phyloP scores from a whole-genome alignment of 2,113 vertebrate species.

The Carassius auratus region DNA sequence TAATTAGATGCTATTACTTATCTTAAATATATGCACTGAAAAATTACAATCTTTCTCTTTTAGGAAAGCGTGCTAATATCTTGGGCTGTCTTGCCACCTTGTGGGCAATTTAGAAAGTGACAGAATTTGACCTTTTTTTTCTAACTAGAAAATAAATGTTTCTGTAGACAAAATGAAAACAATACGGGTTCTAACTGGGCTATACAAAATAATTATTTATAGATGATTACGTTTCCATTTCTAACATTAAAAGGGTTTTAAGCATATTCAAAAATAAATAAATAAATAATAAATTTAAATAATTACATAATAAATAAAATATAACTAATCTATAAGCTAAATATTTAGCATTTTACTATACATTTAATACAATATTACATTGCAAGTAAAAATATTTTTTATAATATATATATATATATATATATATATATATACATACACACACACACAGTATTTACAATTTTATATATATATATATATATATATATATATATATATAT shows the following conservation, averaged over 20 bases:
- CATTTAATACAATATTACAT: no score
- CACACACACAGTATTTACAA: no score
- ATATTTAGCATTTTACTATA: no score
- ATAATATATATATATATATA: no score
- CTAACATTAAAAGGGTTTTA: background rate
- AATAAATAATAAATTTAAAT: background rate
- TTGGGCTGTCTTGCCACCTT: slow-evolving; percentile 27
- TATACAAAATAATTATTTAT: background rate
- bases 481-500: background rate
- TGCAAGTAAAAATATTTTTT: no score
- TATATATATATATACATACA: no score
- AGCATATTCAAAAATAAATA: background rate
- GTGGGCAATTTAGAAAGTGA: slow-evolving; percentile 11
- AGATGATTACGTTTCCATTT: background rate
- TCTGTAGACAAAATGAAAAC: background rate
- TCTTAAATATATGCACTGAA: no score
- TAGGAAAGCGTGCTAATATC: background rate
- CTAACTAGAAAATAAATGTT: background rate
- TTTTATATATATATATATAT: no score
- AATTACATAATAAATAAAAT: background rate
- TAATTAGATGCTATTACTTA: no score
- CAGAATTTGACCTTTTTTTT: background rate
- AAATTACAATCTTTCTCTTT: no score
- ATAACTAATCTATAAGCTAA: background rate
- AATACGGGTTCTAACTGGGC: background rate